phyloP scores from a whole-genome alignment of 2,888 invertebrate species.

The Apomyelois bistriatella region DNA sequence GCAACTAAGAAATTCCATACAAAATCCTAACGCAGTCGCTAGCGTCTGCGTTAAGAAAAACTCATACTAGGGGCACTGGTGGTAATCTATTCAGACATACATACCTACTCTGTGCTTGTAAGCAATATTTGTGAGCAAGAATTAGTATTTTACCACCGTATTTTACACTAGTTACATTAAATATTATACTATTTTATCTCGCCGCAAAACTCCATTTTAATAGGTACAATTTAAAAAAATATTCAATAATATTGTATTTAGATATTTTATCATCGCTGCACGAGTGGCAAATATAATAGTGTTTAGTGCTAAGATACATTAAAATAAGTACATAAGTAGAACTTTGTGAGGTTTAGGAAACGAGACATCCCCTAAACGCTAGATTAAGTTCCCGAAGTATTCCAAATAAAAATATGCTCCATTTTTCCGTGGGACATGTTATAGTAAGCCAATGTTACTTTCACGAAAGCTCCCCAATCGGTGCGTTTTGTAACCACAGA shows the following conservation, averaged over 20 bases:
- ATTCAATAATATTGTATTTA: too few relatives aligned
- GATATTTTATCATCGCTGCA: too few relatives aligned
- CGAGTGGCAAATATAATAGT: neutral
- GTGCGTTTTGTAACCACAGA: conserved; percentile 97
- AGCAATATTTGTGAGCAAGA: conserved; percentile 3
- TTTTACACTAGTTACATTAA: neutral
- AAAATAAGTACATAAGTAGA: neutral
- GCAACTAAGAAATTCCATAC: too few relatives aligned
- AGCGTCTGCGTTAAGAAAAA: too few relatives aligned
- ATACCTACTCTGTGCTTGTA: neutral
- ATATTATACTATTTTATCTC: too few relatives aligned
- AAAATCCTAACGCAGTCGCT: too few relatives aligned
- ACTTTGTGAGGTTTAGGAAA: too few relatives aligned
- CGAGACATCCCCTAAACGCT: too few relatives aligned
- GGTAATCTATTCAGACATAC: neutral
- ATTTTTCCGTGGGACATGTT: neutral
- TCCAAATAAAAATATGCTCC: neutral
- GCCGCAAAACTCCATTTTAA: too few relatives aligned
- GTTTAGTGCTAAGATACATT: neutral
- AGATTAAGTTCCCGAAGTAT: too few relatives aligned
- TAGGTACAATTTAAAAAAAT: too few relatives aligned
- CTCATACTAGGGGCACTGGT: too few relatives aligned
- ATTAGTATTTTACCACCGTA: neutral
- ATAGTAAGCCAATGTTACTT: conserved; percentile 14
- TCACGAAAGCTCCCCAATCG: conserved; percentile 97